phyloP scores from a whole-genome alignment of 2,797 vertebrate species.

The Gymnocypris eckloni region DNA sequence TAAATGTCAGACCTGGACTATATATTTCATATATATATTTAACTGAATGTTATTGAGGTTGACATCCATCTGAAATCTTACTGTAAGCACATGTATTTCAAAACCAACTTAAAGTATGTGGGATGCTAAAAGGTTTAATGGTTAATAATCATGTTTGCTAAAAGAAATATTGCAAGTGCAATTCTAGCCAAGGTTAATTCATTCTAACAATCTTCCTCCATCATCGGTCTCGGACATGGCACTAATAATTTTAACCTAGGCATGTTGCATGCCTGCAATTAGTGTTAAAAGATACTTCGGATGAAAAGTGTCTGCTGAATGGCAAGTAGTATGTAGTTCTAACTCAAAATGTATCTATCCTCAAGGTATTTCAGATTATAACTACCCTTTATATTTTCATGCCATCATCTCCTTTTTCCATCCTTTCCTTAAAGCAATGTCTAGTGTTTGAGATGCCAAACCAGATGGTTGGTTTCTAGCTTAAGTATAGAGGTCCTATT shows the following conservation, averaged over 20 bases:
- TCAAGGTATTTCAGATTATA: constrained; percentile 9
- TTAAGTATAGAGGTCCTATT: constrained; percentile 75
- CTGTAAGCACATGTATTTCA: constrained; percentile 1
- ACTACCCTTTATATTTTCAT: constrained; percentile 1
- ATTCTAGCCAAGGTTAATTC: neutral
- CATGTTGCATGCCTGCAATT: neutral
- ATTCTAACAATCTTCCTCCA: neutral
- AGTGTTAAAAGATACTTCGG: neutral
- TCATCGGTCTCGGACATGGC: neutral
- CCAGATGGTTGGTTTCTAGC: constrained; percentile 79
- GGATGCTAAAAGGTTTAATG: neutral
- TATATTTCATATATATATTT: neutral
- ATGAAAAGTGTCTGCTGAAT: constrained; percentile 5
- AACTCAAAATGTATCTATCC: neutral
- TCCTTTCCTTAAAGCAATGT: constrained; percentile 67
- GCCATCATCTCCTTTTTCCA: constrained; percentile 20
- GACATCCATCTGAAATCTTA: neutral
- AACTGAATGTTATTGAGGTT: neutral
- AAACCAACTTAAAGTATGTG: neutral
- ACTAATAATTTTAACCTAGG: neutral
- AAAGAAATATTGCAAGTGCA: neutral
- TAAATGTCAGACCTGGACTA: neutral
- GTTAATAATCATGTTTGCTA: constrained; percentile 3
- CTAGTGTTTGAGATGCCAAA: constrained; percentile 76
- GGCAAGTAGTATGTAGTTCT: neutral